phyloP scores from a whole-genome alignment of 2,113 vertebrate species.

The Varanus komodoensis region DNA sequence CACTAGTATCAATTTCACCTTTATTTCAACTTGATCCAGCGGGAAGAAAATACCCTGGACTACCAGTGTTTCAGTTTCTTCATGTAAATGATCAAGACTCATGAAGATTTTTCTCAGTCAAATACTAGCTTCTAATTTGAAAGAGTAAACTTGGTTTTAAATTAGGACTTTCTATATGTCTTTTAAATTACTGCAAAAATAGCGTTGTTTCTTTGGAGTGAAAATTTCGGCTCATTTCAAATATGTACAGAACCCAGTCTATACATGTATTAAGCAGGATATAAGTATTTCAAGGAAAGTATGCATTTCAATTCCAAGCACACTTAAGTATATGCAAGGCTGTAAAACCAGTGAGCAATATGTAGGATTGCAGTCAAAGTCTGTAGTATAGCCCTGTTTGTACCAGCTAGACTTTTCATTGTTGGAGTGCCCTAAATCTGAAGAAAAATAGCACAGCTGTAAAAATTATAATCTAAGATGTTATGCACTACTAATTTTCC shows the following conservation, averaged over 20 bases:
- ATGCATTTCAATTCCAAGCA: neutral
- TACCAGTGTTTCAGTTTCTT: neutral
- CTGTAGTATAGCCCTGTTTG: neutral
- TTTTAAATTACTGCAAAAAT: neutral
- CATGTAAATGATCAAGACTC: neutral
- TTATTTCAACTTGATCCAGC: constrained; percentile 21
- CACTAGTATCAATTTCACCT: constrained; percentile 28
- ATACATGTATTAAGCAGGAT: neutral
- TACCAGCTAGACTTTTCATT: neutral
- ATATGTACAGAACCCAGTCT: neutral
- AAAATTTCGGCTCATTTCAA: neutral
- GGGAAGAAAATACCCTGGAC: neutral
- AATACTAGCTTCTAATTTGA: neutral
- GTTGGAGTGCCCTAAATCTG: neutral
- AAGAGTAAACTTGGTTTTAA: neutral
- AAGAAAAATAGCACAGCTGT: neutral
- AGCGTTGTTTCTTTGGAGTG: neutral
- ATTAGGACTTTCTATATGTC: neutral
- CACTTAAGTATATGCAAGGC: neutral
- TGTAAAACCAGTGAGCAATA: neutral
- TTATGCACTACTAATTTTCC: neutral
- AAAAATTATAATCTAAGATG: neutral
- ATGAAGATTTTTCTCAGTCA: neutral
- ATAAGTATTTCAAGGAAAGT: neutral
- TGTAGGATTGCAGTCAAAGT: neutral